These are phyloP conservation scores for Caenorhabditis parvicauda DNA, from an alignment of 2,888 invertebrate species.

Conservation along the genomic window DNA sequence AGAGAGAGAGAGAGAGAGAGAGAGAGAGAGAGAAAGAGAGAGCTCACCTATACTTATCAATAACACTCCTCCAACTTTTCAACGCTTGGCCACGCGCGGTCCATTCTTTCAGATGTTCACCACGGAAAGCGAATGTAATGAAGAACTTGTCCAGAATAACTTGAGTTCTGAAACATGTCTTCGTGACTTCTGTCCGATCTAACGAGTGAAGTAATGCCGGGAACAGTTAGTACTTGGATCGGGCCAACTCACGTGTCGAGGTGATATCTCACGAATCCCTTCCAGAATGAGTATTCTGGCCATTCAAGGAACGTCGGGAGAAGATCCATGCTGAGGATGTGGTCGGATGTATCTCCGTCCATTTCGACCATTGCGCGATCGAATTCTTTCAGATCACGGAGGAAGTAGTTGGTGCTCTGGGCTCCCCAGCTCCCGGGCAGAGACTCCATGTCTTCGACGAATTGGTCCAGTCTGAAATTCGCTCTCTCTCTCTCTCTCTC, in stretches of 20 bases:
- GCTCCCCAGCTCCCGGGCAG: slow-evolving; percentile 52
- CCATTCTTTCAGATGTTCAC: slow-evolving; percentile 43
- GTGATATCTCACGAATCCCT: slow-evolving; percentile 41
- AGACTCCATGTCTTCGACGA: slow-evolving; percentile 49
- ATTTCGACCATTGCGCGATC: slow-evolving; percentile 23
- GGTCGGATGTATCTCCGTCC: slow-evolving; percentile 16
- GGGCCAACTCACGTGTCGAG: slow-evolving; percentile 20
- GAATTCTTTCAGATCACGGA: slow-evolving; percentile 29
- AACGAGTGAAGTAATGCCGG: no score
- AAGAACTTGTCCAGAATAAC: slow-evolving; percentile 41
- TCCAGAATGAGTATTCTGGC: slow-evolving; percentile 53
- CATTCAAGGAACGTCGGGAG: slow-evolving; percentile 46
- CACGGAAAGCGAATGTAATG: slow-evolving; percentile 47
- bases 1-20: no score
- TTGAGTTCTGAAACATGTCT: slow-evolving; percentile 3
- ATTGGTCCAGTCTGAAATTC: slow-evolving; percentile 27
- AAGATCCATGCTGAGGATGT: slow-evolving; percentile 12
- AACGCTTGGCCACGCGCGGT: slow-evolving; percentile 41
- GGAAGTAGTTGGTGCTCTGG: slow-evolving; percentile 42
- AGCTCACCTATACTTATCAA: slow-evolving; percentile 52
- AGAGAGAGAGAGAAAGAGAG: no score
- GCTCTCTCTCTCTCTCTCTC: background rate
- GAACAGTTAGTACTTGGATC: background rate
- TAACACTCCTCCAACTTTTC: slow-evolving; percentile 43
- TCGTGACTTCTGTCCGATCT: background rate